A percentile compares a stretch with the other conserved stretches of the same genome.
These are phyloP conservation scores for Philereme transversata DNA, from an alignment of 2,888 invertebrate genomes.

Conservation along the genomic window DNA sequence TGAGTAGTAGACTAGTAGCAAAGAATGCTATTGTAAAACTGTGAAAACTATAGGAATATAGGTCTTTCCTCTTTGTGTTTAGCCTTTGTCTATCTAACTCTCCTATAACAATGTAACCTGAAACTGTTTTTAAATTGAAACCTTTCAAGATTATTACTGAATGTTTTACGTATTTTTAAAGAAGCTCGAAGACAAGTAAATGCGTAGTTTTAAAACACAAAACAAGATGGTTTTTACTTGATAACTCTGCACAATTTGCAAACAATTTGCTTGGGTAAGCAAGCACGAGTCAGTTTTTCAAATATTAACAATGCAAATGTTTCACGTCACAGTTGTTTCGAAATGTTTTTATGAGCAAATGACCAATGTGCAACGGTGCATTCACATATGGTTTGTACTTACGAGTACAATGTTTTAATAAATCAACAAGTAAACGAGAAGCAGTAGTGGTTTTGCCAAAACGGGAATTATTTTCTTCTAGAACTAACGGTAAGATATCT, in stretches of 20 bases:
- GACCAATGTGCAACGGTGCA: conserved; percentile 56
- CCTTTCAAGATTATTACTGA: neutral
- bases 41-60: too few species aligned
- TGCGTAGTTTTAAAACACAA: conserved; percentile 9
- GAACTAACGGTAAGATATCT: too few species aligned
- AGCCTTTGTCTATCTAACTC: neutral
- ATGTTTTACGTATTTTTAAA: neutral
- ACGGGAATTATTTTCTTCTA: conserved; percentile 44
- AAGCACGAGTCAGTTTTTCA: conserved; percentile 29
- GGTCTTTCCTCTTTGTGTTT: too few species aligned
- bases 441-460: conserved; percentile 66
- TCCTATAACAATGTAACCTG: neutral
- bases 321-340: conserved; percentile 29
- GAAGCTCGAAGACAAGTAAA: conserved; percentile 7
- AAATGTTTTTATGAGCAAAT: conserved; percentile 37
- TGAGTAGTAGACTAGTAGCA: too few species aligned
- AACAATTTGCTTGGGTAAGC: conserved; percentile 27
- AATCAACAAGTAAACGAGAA: conserved; percentile 62
- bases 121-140: neutral
- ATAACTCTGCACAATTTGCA: conserved; percentile 10
- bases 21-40: too few species aligned
- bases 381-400: conserved; percentile 55
- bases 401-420: conserved; percentile 65
- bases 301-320: conserved; percentile 28
- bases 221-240: conserved; percentile 10